Evolutionary conservation across 53 echinoderm and acorn worm genomes (phyloP).

Genomic region (Apostichopus leukothele): DNA sequence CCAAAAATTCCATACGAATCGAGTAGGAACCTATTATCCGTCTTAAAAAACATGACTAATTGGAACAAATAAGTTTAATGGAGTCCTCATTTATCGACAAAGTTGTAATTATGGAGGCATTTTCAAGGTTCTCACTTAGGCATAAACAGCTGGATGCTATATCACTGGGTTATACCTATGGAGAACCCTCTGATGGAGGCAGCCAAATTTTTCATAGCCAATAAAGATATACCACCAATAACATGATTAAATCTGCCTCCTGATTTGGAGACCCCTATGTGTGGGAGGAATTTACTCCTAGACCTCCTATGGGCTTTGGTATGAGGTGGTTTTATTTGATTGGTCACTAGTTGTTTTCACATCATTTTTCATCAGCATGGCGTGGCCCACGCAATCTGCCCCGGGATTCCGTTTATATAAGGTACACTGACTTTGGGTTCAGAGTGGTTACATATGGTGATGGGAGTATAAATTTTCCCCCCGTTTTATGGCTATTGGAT

Average conservation of each 20-base stretch:
- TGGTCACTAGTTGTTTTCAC: not conserved
- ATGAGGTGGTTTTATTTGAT: constrained; percentile 11
- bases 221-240: constrained; percentile 8
- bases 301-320: constrained; percentile 16
- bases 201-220: not conserved
- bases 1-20: too few species aligned
- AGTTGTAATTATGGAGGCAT: not conserved
- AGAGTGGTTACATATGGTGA: too few species aligned
- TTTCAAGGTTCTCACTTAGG: not conserved
- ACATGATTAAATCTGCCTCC: constrained; percentile 14
- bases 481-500: too few species aligned
- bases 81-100: not conserved
- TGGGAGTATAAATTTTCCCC: too few species aligned
- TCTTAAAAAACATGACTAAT: not conserved
- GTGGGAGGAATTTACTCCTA: constrained; percentile 2
- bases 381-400: not conserved
- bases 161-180: not conserved
- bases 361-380: not conserved
- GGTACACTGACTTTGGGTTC: not conserved
- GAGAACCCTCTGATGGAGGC: not conserved
- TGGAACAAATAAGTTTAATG: not conserved
- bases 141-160: not conserved
- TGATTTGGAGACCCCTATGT: not conserved
- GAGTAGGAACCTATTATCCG: not conserved
- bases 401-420: not conserved